These are phyloP conservation scores for Achatina immaculata DNA, from an alignment of 1,140 invertebrate species.

Conservation along the genomic window DNA sequence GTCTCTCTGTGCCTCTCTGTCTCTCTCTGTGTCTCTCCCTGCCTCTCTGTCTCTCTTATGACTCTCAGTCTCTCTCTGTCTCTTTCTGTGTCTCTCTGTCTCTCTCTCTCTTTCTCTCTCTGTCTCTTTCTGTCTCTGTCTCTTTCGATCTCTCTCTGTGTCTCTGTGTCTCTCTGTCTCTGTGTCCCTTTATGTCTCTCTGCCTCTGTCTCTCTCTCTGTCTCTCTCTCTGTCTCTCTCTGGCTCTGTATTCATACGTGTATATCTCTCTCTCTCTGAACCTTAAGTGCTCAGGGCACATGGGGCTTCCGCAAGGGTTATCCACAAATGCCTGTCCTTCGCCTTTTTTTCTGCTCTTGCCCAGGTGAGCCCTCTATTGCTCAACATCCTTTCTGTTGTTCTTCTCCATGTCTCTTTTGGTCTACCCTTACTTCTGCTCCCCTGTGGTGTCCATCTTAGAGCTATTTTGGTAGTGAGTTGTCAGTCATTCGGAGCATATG, in stretches of 20 bases:
- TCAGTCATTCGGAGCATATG: too few relatives aligned
- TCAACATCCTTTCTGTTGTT: too few relatives aligned
- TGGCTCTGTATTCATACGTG: neutral
- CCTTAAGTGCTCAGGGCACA: too few relatives aligned
- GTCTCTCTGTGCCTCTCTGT: neutral
- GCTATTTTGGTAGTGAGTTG: too few relatives aligned
- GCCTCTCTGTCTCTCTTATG: neutral
- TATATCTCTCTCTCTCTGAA: slow-evolving; percentile 8
- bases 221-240: slow-evolving; percentile 17
- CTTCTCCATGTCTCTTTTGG: too few relatives aligned
- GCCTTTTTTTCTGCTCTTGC: too few relatives aligned
- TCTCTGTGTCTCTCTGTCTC: neutral
- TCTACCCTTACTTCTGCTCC: too few relatives aligned
- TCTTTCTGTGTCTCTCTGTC: neutral
- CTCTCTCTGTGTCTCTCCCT: slow-evolving; percentile 16
- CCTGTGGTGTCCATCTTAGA: too few relatives aligned
- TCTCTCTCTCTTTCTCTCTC: neutral
- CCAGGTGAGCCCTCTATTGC: too few relatives aligned
- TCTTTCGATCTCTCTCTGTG: neutral
- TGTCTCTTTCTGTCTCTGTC: slow-evolving; percentile 16
- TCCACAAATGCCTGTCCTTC: too few relatives aligned
- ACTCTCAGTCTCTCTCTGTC: slow-evolving; percentile 10
- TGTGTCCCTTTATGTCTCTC: neutral
- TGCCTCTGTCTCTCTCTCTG: neutral
- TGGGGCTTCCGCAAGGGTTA: too few relatives aligned